Base-by-base conservation (phyloP, 92 coral and sea anemone genomes). In the Paragorgia papillata region DNA sequence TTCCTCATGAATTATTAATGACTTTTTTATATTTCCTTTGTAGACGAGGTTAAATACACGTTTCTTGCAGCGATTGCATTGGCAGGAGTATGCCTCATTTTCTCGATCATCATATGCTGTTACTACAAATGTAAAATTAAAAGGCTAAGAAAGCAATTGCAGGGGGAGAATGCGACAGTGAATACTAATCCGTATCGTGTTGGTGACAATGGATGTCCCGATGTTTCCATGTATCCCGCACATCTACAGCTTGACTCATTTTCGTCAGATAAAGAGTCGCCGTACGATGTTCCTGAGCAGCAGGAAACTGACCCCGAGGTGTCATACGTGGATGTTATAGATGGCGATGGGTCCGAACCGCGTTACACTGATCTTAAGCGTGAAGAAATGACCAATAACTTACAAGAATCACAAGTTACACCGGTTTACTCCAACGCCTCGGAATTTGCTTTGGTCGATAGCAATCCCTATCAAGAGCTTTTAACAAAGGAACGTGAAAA, bases 241-340 rank as follows among this genome's bases (percentile, higher is more conserved):
- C 73, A 51, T 12, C 32, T 66, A 7, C 73, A 40, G 20, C 73
- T 66, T 24, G 56, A 40, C 2, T 19, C 73, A 24, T 66, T 66
- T 66, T 37, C 43, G 43, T 37, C 6, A 10, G 43, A 37, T 4
- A 37, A 37, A 37, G 43, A 68, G 54, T 68, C 75, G 19, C 58
- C 75, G 4, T 68, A 68, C 40, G 75, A 68, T 5, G 54, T 48
- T 34, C 75, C 75, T 25, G 59, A 68, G 19, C 31, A 3, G 48
- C 27, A 63, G 24, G 69, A 34, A 14, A 13, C 14, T 28, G 69
- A n/a, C n/a, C n/a, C n/a, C n/a, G n/a, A 63, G 22, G 54, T 66
- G 13, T 66, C 73, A 13, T 66, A 66, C 17, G 55, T 66, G 34
- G 26, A 29, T 43, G 73, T 66, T 54, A 20, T 68, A 3, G 43